A percentile compares a stretch with the other conserved stretches of the same genome.
Evolutionary conservation across 2,797 vertebrate genomes (phyloP).

Genomic region (Meriones psammophilus): DNA sequence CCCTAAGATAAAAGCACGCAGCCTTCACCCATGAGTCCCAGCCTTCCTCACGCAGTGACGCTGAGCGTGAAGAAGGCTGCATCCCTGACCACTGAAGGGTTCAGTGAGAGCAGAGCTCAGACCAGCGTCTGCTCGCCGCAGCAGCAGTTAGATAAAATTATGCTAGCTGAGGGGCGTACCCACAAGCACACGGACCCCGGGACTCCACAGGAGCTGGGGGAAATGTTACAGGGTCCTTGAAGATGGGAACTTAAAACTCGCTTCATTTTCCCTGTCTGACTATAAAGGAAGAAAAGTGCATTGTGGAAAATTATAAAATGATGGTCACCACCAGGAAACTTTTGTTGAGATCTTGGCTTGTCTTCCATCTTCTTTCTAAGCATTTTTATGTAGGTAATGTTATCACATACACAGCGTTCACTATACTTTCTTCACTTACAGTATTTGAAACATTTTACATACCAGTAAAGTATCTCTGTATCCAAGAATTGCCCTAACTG

Average conservation of each 20-base stretch:
- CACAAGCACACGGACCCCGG: conserved; percentile 81
- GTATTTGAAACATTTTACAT: background rate
- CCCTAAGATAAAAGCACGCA: background rate
- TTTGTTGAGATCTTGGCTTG: background rate
- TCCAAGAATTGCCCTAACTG: background rate
- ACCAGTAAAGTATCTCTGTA: background rate
- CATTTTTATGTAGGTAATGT: background rate
- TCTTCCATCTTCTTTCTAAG: background rate
- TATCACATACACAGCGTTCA: background rate
- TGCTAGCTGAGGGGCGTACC: conserved; percentile 83
- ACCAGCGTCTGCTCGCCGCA: conserved; percentile 81
- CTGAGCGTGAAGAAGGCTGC: background rate
- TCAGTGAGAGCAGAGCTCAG: conserved; percentile 79
- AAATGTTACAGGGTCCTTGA: conserved; percentile 59
- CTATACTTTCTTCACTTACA: background rate
- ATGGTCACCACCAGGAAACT: background rate
- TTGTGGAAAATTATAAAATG: conserved; percentile 64
- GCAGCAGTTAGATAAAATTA: conserved; percentile 86
- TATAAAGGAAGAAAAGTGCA: conserved; percentile 18
- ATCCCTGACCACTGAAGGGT: conserved; percentile 56
- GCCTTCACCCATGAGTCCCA: background rate
- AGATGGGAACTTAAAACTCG: conserved; percentile 40
- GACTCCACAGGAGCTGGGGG: conserved; percentile 79
- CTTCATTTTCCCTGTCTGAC: background rate
- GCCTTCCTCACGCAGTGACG: background rate